phyloP scores from a whole-genome alignment of 2,797 vertebrate genomes.

The Botia kubotai region DNA sequence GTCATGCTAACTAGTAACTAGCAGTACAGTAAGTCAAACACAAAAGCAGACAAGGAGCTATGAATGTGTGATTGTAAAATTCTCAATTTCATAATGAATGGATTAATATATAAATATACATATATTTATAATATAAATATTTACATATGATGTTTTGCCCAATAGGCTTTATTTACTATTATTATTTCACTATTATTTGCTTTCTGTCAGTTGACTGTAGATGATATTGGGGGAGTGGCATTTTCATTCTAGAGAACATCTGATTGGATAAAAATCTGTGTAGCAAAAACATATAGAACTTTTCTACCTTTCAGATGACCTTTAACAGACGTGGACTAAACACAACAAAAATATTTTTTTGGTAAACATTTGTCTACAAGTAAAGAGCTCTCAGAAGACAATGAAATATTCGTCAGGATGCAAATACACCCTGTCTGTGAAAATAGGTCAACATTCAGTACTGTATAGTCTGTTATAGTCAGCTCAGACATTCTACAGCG shows the following conservation, averaged over 20 bases:
- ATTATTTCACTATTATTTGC: too few species aligned
- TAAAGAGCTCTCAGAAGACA: constrained; percentile 16
- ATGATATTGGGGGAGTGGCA: too few species aligned
- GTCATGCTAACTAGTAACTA: constrained; percentile 1
- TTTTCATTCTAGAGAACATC: too few species aligned
- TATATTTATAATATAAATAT: not conserved
- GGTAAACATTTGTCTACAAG: constrained; percentile 14
- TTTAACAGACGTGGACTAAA: not conserved
- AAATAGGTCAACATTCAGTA: not conserved
- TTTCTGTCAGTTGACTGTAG: too few species aligned
- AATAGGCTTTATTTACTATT: too few species aligned
- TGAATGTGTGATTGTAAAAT: not conserved
- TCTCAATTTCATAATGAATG: not conserved
- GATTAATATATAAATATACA: not conserved
- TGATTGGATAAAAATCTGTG: too few species aligned
- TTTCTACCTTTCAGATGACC: not conserved
- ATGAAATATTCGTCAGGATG: not conserved
- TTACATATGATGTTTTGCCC: not conserved
- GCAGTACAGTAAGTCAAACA: not conserved
- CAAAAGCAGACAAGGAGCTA: not conserved
- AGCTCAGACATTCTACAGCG: not conserved
- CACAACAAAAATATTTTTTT: not conserved
- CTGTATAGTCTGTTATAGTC: not conserved
- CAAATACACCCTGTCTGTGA: not conserved
- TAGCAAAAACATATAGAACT: not conserved